Percentiles rank a stretch among this genome's conserved stretches.
phyloP scores from a whole-genome alignment of 2,888 invertebrate genomes.

The Dinocampus coccinellae region DNA sequence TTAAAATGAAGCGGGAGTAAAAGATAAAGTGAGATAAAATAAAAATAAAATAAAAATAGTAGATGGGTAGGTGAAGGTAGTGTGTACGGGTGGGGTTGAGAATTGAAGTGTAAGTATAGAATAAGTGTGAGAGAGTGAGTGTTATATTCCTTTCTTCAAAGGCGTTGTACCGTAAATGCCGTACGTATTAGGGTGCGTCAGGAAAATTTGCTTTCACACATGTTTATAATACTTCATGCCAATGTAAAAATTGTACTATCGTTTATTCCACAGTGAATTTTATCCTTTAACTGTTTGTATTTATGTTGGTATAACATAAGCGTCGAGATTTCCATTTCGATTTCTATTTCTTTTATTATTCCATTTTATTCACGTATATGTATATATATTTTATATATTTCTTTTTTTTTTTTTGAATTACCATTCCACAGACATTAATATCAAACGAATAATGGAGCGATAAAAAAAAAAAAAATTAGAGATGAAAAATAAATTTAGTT shows the following conservation, averaged over 20 bases:
- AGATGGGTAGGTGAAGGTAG: no score
- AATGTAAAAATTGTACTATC: conserved; percentile 16
- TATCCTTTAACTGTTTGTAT: no score
- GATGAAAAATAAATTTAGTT: not conserved
- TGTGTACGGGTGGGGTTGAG: not conserved
- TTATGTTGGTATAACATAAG: no score
- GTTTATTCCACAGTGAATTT: not conserved
- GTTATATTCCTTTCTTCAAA: conserved; percentile 29
- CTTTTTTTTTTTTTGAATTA: not conserved
- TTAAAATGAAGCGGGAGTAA: not conserved
- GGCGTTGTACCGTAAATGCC: conserved; percentile 30
- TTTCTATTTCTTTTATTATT: not conserved
- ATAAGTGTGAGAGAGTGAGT: conserved; percentile 1
- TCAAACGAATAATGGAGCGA: not conserved
- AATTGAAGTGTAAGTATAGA: not conserved
- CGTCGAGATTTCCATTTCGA: no score
- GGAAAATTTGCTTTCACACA: conserved; percentile 26
- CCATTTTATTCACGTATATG: not conserved
- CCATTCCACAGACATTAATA: not conserved
- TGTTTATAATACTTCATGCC: conserved; percentile 23
- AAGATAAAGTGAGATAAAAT: not conserved
- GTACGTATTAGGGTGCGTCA: conserved; percentile 6
- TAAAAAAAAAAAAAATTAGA: not conserved
- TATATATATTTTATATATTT: no score
- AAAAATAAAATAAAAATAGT: no score